phyloP scores from a whole-genome alignment of 2,797 vertebrate species.

The Nothura maculosa region DNA sequence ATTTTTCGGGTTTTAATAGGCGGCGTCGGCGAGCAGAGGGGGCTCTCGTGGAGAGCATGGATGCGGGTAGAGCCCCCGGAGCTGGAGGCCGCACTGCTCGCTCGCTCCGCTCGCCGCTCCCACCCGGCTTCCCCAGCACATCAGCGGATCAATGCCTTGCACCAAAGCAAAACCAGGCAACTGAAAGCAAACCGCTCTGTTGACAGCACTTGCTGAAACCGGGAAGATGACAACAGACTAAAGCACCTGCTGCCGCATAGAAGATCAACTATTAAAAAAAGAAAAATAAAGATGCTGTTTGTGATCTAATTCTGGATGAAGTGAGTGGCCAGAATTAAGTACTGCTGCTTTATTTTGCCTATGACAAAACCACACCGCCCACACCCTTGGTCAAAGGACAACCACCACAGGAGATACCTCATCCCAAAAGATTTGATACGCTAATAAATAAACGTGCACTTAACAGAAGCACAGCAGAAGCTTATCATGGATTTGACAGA shows the following conservation, averaged over 20 bases:
- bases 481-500: background rate
- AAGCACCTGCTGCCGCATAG: conserved; percentile 5
- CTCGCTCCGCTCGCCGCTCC: background rate
- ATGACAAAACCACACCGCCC: background rate
- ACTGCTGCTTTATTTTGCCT: background rate
- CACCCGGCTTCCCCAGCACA: background rate
- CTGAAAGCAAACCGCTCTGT: conserved; percentile 52
- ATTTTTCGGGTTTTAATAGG: background rate
- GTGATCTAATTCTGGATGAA: conserved; percentile 18
- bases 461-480: background rate
- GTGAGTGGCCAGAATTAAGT: background rate
- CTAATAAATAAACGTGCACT: background rate
- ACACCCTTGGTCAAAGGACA: background rate
- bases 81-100: too few relatives aligned
- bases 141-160: background rate
- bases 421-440: background rate
- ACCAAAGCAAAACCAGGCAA: conserved; percentile 32
- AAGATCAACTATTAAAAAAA: conserved; percentile 30
- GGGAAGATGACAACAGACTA: conserved; percentile 43
- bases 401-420: background rate
- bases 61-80: too few relatives aligned
- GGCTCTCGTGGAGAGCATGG: background rate
- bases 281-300: background rate
- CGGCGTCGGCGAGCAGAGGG: conserved; percentile 1
- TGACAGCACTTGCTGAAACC: conserved; percentile 48